Evolutionary conservation across 2,888 invertebrate species (phyloP).

Genomic region (Lutraria lutraria): DNA sequence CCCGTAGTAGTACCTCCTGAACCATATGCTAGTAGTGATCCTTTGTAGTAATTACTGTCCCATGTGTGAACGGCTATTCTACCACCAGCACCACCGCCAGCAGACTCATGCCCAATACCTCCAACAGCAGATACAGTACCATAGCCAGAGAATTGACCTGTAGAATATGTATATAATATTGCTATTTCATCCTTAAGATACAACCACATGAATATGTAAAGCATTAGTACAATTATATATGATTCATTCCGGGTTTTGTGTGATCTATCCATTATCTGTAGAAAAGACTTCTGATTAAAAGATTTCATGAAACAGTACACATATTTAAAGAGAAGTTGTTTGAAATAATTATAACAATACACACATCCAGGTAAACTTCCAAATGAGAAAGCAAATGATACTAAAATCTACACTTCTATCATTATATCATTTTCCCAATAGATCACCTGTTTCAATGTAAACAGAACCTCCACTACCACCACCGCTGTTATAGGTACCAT

Average conservation of each 20-base stretch:
- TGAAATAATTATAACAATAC: too few species aligned
- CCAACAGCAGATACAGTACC: slow-evolving; percentile 76
- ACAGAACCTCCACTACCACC: slow-evolving; percentile 80
- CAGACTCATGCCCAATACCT: slow-evolving; percentile 69
- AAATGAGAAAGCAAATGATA: too few species aligned
- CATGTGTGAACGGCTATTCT: slow-evolving; percentile 75
- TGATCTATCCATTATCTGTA: too few species aligned
- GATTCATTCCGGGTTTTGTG: too few species aligned
- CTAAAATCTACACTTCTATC: background rate
- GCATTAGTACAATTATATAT: too few species aligned
- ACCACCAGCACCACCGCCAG: slow-evolving; percentile 81
- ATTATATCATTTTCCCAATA: background rate
- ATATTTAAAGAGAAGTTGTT: too few species aligned
- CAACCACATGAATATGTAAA: background rate
- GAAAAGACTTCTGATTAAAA: too few species aligned
- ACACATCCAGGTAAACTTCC: too few species aligned
- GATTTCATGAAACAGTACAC: too few species aligned
- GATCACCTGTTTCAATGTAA: slow-evolving; percentile 74
- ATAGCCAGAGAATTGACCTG: slow-evolving; percentile 78
- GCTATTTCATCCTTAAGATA: background rate
- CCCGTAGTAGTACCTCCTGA: slow-evolving; percentile 60
- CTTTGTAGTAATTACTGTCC: slow-evolving; percentile 75
- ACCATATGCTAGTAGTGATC: slow-evolving; percentile 73
- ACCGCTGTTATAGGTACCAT: slow-evolving; percentile 59
- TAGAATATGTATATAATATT: background rate